A percentile compares a stretch with the other conserved stretches of the same genome.
These are phyloP conservation scores for Baccha elongata DNA, from an alignment of 2,888 invertebrate species.

Conservation along the genomic window DNA sequence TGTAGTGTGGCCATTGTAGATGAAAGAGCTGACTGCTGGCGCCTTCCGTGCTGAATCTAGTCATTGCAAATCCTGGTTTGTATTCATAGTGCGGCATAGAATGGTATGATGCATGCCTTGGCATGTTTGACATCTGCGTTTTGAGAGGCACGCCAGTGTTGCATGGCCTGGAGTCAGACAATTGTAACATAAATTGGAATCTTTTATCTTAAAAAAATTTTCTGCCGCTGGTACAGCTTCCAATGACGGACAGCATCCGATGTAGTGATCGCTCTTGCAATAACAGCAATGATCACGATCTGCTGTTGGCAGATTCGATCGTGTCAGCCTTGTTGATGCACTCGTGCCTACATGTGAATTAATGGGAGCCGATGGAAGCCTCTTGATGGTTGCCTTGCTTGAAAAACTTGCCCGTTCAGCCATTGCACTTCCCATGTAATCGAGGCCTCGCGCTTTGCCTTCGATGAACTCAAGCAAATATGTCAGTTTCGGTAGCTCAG, in stretches of 20 bases:
- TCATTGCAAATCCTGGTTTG: neutral
- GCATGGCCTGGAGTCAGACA: constrained; percentile 49
- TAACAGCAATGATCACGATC: constrained; percentile 26
- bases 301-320: constrained; percentile 22
- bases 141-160: constrained; percentile 28
- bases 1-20: constrained; percentile 42
- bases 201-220: constrained; percentile 35
- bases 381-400: neutral
- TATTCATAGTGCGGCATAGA: neutral
- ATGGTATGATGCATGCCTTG: constrained; percentile 23
- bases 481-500: constrained; percentile 21
- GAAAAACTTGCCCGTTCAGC: neutral
- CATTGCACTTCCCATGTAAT: constrained; percentile 23
- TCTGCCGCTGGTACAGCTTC: neutral
- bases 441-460: constrained; percentile 35
- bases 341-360: neutral
- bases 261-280: constrained; percentile 32
- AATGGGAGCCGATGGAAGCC: constrained; percentile 12
- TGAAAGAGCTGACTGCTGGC: constrained; percentile 23
- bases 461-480: constrained; percentile 27
- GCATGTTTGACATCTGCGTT: constrained; percentile 21
- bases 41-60: constrained; percentile 5
- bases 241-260: constrained; percentile 2
- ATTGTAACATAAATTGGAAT: constrained; percentile 38
- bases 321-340: constrained; percentile 7